phyloP scores from a whole-genome alignment of 1,140 invertebrate genomes.

The Chymomyza costata region DNA sequence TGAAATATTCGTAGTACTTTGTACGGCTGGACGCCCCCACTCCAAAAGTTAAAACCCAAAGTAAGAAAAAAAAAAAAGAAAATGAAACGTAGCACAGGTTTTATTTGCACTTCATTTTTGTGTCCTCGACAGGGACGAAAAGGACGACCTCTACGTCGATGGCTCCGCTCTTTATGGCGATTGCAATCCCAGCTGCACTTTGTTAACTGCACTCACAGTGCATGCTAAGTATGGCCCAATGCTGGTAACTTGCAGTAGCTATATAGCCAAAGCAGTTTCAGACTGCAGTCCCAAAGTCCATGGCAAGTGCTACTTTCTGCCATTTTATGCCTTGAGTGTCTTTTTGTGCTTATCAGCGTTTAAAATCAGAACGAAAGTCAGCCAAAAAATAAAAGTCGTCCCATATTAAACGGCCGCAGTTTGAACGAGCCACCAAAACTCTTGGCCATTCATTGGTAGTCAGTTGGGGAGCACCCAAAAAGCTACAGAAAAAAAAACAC shows the following conservation, averaged over 20 bases:
- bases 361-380: constrained; percentile 54
- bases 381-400: constrained; percentile 49
- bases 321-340: constrained; percentile 71
- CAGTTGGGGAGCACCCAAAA: too few species aligned
- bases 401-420: too few species aligned
- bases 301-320: constrained; percentile 67
- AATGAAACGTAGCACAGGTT: constrained; percentile 58
- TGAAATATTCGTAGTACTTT: constrained; percentile 37
- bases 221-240: constrained; percentile 24
- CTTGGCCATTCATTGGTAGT: too few species aligned
- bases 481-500: too few species aligned
- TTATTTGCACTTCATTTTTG: constrained; percentile 72
- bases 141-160: too few species aligned
- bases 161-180: constrained; percentile 61
- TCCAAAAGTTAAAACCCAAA: too few species aligned
- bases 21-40: neutral
- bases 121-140: constrained; percentile 43
- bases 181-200: constrained; percentile 67
- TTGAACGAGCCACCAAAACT: too few species aligned
- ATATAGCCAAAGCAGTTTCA: constrained; percentile 1
- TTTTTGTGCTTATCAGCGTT: constrained; percentile 61
- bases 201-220: constrained; percentile 61
- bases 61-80: constrained; percentile 43
- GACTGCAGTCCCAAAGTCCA: constrained; percentile 12
- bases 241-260: constrained; percentile 24